Conservation (phyloP, 1,140 invertebrate species). For the Drosophila lacteicornis region DNA sequence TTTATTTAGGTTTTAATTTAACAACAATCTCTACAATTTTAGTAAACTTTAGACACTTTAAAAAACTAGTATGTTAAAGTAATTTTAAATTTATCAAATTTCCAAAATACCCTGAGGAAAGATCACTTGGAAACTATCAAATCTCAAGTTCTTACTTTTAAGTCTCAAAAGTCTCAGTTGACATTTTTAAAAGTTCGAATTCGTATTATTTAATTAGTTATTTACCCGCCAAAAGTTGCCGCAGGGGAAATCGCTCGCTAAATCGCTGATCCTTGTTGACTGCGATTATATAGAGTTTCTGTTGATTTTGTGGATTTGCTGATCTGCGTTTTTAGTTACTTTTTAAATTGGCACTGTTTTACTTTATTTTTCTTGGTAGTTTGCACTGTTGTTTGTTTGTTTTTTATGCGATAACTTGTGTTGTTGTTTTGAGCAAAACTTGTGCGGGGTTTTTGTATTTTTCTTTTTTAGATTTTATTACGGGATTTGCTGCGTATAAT, state of each 20-base stretch:
- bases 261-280: constrained; percentile 39
- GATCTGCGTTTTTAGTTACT: constrained; percentile 35
- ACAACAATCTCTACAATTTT: too few relatives aligned
- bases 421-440: constrained; percentile 72
- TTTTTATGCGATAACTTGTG: constrained; percentile 36
- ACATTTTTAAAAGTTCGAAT: neutral
- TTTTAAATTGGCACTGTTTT: constrained; percentile 51
- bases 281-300: constrained; percentile 23
- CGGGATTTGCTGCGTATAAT: constrained; percentile 3
- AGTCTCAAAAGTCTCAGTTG: too few relatives aligned
- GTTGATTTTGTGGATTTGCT: constrained; percentile 35
- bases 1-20: too few relatives aligned
- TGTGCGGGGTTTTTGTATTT: constrained; percentile 45
- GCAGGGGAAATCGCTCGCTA: constrained; percentile 20
- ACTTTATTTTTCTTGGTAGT: constrained; percentile 42
- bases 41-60: too few relatives aligned
- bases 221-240: constrained; percentile 54
- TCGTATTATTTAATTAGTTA: constrained; percentile 13
- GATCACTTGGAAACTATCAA: neutral
- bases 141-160: neutral
- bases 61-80: too few relatives aligned
- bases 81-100: too few relatives aligned
- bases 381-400: constrained; percentile 60
- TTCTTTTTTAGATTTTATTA: constrained; percentile 32
- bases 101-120: too few relatives aligned